These are phyloP conservation scores for Machimus atricapillus DNA, from an alignment of 2,888 invertebrate species.

Conservation along the genomic window DNA sequence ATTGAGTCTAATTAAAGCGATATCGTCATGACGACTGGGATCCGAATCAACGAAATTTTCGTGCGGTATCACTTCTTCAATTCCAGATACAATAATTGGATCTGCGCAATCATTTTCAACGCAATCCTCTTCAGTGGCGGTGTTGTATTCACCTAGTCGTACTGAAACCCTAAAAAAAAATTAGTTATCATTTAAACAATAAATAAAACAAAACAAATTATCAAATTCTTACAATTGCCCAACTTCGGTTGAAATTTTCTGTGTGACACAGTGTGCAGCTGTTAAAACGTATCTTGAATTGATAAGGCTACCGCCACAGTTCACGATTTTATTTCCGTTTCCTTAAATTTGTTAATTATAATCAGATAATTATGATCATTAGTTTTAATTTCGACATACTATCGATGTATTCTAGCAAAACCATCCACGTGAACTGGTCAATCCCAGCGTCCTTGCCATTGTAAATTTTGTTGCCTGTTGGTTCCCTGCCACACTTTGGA, in stretches of 20 bases:
- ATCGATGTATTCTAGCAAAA: slow-evolving; percentile 70
- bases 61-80: slow-evolving; percentile 72
- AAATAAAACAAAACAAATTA: neutral
- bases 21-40: slow-evolving; percentile 73
- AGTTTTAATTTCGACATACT: slow-evolving; percentile 60
- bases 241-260: slow-evolving; percentile 63
- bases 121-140: slow-evolving; percentile 54
- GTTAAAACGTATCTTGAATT: slow-evolving; percentile 68
- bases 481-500: slow-evolving; percentile 55
- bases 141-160: slow-evolving; percentile 58
- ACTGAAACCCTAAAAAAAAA: slow-evolving; percentile 51
- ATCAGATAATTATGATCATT: neutral
- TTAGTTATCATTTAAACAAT: neutral
- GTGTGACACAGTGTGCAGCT: slow-evolving; percentile 70
- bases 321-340: slow-evolving; percentile 50
- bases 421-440: slow-evolving; percentile 76
- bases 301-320: slow-evolving; percentile 79
- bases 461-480: slow-evolving; percentile 65
- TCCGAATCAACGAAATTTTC: slow-evolving; percentile 67
- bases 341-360: slow-evolving; percentile 46
- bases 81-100: slow-evolving; percentile 66
- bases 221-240: slow-evolving; percentile 65
- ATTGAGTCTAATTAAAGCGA: slow-evolving; percentile 72
- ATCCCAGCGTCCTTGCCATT: slow-evolving; percentile 69
- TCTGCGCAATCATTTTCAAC: slow-evolving; percentile 64